phyloP scores from a whole-genome alignment of 2,797 vertebrate genomes.

The Phaenicophaeus curvirostris region DNA sequence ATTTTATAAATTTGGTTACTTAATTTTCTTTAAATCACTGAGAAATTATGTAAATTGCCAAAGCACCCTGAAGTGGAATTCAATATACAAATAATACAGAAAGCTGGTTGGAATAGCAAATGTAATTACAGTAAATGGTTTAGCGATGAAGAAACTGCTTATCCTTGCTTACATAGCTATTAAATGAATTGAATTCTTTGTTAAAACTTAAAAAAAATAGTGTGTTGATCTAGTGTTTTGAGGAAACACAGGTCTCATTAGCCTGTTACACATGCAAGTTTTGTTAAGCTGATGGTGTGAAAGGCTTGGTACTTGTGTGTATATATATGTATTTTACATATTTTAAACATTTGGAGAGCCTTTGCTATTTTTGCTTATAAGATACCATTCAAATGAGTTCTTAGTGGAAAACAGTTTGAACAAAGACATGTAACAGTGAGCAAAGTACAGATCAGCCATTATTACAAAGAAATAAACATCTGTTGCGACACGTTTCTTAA shows the following conservation, averaged over 20 bases:
- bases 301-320: not conserved
- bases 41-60: not conserved
- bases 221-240: not conserved
- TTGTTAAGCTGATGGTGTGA: not conserved
- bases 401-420: not conserved
- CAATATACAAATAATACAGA: not conserved
- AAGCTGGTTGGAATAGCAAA: not conserved
- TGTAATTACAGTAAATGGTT: not conserved
- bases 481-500: not conserved
- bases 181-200: not conserved
- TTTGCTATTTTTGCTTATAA: not conserved
- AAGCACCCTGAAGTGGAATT: not conserved
- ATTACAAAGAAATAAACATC: not conserved
- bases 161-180: not conserved
- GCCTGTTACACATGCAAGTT: not conserved
- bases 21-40: not conserved
- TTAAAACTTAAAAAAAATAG: not conserved
- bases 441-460: not conserved
- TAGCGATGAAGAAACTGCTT: not conserved
- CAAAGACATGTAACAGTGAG: not conserved
- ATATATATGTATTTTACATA: not conserved
- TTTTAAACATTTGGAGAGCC: not conserved
- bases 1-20: not conserved
- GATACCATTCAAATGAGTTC: not conserved
- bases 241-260: not conserved